Base-by-base conservation (phyloP, 2,888 invertebrate species). In the Gastrophysa polygoni region DNA sequence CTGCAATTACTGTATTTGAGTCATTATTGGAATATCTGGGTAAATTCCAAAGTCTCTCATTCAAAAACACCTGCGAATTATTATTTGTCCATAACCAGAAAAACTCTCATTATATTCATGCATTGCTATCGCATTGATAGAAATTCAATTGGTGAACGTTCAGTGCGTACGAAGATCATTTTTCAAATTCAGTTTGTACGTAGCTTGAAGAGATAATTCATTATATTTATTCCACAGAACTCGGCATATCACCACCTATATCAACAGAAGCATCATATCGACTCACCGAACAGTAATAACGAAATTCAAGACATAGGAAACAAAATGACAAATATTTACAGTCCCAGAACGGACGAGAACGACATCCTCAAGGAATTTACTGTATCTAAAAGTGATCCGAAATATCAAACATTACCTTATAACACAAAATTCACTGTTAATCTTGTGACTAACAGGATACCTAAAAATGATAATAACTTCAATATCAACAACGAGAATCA, bases 381-480 rank as follows among this genome's bases (percentile, higher is more conserved):
- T 63, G 88, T 91, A 21, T 92, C 90, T 75, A 94, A 94, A 80
- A 91, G 90, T 59, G 94, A 95, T 81, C 93, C 91, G 44, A 96
- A 93, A 82, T 95, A 93, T 84, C 95, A 95, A 84, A 94, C 94
- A 24, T 84, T 95, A 82, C 95, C 95, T 72, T 92, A 93, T 83
- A 95, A 90, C 79, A 93, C 91, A 34, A 95, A 93, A 82, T 92
- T 93, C 80, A 88, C 90, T 14, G 83, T 89, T 17, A 84, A 88
- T 81, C 82, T 85, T 61, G 78, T 85, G 66, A 75, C 82, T 6
- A 77, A 74, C 78, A 60, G 80, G 76, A 66, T 71, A 58, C 63
- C 58, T 14, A 69, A 71, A 46, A 67, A 76, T 75, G 64, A 80
- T 73, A 66, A 64, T 55, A 63, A 77, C 29, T 63, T 57, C 75